phyloP scores from a whole-genome alignment of 1,140 invertebrate genomes.

The Musca vetustissima region DNA sequence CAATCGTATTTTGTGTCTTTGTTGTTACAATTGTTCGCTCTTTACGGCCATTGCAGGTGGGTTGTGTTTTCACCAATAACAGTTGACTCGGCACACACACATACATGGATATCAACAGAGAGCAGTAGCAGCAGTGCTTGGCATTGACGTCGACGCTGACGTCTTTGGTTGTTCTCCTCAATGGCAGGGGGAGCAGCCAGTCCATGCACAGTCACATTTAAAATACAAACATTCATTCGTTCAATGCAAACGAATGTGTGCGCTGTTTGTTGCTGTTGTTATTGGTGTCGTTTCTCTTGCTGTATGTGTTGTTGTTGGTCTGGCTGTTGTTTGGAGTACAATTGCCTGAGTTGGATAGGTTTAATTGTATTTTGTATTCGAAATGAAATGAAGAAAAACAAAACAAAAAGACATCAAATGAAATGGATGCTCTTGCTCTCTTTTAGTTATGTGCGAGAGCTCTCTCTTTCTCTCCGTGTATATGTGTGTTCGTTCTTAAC shows the following conservation, averaged over 20 bases:
- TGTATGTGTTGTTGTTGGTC: neutral
- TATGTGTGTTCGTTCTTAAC: too few relatives aligned
- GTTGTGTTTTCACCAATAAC: slow-evolving; percentile 12
- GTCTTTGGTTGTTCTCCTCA: neutral
- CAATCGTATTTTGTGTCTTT: slow-evolving; percentile 8
- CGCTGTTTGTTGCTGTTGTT: too few relatives aligned
- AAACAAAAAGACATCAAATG: neutral
- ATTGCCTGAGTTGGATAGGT: slow-evolving; percentile 11
- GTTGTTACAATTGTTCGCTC: slow-evolving; percentile 18
- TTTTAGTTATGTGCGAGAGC: neutral
- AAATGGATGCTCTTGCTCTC: neutral
- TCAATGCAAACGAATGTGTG: too few relatives aligned
- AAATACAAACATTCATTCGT: neutral
- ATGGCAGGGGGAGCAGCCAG: slow-evolving; percentile 2
- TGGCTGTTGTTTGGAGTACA: neutral
- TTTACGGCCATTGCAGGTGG: slow-evolving; percentile 23
- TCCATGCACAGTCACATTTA: neutral
- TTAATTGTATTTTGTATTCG: slow-evolving; percentile 15
- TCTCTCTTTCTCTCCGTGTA: neutral
- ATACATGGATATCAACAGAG: neutral
- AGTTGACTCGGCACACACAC: neutral
- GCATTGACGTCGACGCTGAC: neutral
- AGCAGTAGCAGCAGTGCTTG: neutral
- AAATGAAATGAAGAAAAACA: neutral
- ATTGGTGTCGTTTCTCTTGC: neutral